Base-by-base conservation (phyloP, 2,797 vertebrate species). In the Anisognathus igniventris region DNA sequence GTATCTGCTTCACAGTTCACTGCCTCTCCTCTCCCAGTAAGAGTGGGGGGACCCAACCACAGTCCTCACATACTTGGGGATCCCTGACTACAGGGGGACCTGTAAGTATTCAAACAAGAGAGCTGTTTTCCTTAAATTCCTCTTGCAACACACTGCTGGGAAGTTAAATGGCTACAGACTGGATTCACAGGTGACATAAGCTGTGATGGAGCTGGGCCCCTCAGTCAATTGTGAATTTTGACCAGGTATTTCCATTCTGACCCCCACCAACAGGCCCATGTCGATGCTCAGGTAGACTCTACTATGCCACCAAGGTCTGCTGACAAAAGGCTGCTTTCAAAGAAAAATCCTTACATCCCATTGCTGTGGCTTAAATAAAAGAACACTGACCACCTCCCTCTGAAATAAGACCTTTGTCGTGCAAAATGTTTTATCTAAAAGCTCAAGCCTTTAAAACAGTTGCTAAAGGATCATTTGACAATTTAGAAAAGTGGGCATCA, bases 391-490 rank as follows among this genome's bases (percentile, higher is more conserved):
- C 31, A 50, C 1, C 14, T 91, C 58, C 24, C 13, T 70, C 9
- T 51, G 73, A 76, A 85, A 86, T 3, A 15, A 74, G 12, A 48
- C 35, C n/a, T 76, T 60, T 60, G 17, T 57, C 20, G 21, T 18
- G 35, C 27, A 53, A 58, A 8, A 2, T 40, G 27, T 78, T 78
- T 79, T 60, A 60, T 27, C 57, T 39, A 17, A 82, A 81, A 60
- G 12, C 22, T 58, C 66, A 14, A 9, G 18, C 35, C 28, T 14
- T 73, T 62, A 61, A 35, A 66, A 67, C 17, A 37, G 18, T 28
- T 80, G 44, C 30, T 73, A 42, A 68, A 73, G 40, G 25, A 71
- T 81, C 61, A 54, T 80, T 89, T 89, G 44, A 74, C 53, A 74
- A 33, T 70, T 35, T 39, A 31, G 25, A n/a, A 80, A 71, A 92